Evolutionary conservation across 2,797 vertebrate species (phyloP).

Genomic region (Phylloscopus collybita): DNA sequence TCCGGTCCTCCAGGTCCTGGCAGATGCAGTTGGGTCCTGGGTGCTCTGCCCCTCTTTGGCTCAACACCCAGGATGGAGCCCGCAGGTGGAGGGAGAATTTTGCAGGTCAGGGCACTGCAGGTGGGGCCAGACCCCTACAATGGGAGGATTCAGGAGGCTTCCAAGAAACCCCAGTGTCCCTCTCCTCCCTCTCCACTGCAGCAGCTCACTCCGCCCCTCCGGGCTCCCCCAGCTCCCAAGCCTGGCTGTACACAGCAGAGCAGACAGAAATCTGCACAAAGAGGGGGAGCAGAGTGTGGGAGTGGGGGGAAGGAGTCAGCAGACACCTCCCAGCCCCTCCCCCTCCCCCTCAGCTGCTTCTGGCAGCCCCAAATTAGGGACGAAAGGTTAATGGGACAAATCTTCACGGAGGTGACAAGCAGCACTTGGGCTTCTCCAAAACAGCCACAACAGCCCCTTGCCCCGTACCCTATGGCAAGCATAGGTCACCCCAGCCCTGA

Average conservation of each 20-base stretch:
- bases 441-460: neutral
- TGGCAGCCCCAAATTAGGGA: neutral
- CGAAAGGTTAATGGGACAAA: neutral
- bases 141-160: accelerated
- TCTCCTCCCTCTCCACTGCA: neutral
- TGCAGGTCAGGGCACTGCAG: neutral
- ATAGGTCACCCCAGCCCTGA: neutral
- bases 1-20: neutral
- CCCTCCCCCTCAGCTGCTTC: neutral
- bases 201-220: neutral
- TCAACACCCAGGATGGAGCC: neutral
- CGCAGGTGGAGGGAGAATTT: neutral
- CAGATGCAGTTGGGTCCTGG: neutral
- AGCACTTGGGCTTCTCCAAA: neutral
- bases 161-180: neutral
- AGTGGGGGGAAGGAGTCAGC: accelerated
- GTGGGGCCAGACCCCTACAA: neutral
- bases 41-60: neutral
- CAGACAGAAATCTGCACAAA: neutral
- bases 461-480: neutral
- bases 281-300: neutral
- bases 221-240: neutral
- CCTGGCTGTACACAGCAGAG: neutral
- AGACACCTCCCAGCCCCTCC: neutral
- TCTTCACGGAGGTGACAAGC: neutral